phyloP scores from a whole-genome alignment of 2,797 vertebrate species.

The Periparus ater region DNA sequence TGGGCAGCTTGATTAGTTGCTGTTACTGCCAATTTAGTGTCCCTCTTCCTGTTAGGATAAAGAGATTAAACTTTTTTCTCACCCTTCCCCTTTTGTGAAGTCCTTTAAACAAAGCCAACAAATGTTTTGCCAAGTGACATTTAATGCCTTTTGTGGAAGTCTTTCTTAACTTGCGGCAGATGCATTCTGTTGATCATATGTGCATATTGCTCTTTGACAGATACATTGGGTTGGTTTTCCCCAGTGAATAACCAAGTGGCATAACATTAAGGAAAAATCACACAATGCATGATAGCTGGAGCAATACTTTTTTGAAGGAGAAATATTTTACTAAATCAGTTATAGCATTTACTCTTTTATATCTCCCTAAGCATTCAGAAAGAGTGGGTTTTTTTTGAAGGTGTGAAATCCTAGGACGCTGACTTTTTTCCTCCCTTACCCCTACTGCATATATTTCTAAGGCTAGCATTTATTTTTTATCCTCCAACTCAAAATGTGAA shows the following conservation, averaged over 20 bases:
- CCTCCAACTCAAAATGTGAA: background rate
- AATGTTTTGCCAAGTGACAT: background rate
- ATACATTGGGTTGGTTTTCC: background rate
- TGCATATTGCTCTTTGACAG: background rate
- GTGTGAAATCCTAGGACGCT: background rate
- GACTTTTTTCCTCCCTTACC: background rate
- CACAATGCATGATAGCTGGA: background rate
- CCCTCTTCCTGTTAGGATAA: constrained; percentile 9
- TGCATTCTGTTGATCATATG: background rate
- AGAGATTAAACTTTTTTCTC: background rate
- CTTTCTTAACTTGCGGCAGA: background rate
- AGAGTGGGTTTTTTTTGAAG: background rate
- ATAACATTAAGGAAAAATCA: background rate
- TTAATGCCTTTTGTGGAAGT: constrained; percentile 19
- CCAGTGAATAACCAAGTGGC: background rate
- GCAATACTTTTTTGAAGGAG: background rate
- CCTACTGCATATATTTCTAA: background rate
- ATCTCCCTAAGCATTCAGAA: background rate
- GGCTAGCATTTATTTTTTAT: background rate
- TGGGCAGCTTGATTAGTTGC: background rate
- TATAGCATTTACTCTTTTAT: background rate
- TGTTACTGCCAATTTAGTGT: background rate
- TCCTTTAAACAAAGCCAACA: constrained; percentile 43
- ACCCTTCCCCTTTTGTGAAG: background rate
- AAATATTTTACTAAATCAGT: background rate